Conservation (phyloP, 2,888 invertebrate genomes). For the Druceiella hillmani region DNA sequence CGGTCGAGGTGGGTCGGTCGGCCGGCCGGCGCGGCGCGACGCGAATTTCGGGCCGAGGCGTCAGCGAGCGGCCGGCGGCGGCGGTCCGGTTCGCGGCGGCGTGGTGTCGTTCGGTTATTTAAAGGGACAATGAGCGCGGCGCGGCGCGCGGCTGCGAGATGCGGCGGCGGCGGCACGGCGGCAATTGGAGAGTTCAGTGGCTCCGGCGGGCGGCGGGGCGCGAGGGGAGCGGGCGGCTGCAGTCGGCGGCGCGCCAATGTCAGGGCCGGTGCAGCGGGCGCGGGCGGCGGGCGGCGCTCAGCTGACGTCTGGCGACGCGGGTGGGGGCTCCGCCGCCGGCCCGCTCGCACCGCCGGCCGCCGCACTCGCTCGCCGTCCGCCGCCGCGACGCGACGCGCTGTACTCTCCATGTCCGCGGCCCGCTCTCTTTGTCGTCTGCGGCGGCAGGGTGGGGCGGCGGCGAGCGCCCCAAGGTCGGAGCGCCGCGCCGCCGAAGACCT, state of each 20-base stretch:
- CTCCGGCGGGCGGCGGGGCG: slow-evolving; percentile 40
- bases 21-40: slow-evolving; percentile 28
- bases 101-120: too few relatives aligned
- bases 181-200: slow-evolving; percentile 37
- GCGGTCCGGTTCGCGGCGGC: slow-evolving; percentile 21
- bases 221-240: slow-evolving; percentile 25
- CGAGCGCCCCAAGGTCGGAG: too few relatives aligned
- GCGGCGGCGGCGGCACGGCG: slow-evolving; percentile 23
- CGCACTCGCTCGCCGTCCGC: slow-evolving; percentile 44
- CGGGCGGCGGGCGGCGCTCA: slow-evolving; percentile 31
- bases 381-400: slow-evolving; percentile 29
- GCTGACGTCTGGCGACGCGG: slow-evolving; percentile 53
- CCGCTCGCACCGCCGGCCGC: slow-evolving; percentile 32
- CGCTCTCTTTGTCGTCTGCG: too few relatives aligned
- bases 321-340: slow-evolving; percentile 27
- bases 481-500: too few relatives aligned
- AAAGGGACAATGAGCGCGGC: slow-evolving; percentile 40
- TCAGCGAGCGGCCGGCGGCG: slow-evolving; percentile 34
- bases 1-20: slow-evolving; percentile 5
- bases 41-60: slow-evolving; percentile 47
- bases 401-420: background rate
- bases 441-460: too few relatives aligned
- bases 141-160: slow-evolving; percentile 7
- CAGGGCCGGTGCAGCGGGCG: slow-evolving; percentile 50
- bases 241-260: slow-evolving; percentile 42